Conservation (phyloP, 2,113 vertebrate species). For the Gallinago jamesoni region DNA sequence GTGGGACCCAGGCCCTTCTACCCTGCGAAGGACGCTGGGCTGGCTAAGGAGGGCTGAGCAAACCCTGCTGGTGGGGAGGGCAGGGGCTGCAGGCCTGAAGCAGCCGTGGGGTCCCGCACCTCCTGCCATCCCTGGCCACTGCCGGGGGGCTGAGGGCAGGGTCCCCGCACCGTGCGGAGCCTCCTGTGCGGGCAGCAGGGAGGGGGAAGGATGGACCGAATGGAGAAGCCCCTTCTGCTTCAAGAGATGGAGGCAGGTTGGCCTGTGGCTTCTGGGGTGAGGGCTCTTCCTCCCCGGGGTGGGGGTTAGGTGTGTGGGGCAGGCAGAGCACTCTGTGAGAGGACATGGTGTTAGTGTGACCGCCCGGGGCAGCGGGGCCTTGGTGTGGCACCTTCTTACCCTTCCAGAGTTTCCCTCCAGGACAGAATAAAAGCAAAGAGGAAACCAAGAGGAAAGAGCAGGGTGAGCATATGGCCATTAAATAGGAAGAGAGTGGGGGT, state of each 20-base stretch:
- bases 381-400: constrained; percentile 62
- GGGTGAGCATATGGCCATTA: not conserved
- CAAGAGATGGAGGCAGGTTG: not conserved
- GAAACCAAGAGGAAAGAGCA: constrained; percentile 54
- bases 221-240: not conserved
- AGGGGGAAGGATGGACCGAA: not conserved
- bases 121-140: accelerated
- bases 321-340: constrained; percentile 42
- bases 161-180: accelerated
- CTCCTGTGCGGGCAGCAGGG: not conserved
- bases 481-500: not conserved
- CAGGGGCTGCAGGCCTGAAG: not conserved
- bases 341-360: not conserved
- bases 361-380: accelerated
- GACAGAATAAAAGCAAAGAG: constrained; percentile 54
- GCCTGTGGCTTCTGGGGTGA: not conserved
- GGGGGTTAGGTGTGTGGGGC: constrained; percentile 38
- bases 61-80: not conserved
- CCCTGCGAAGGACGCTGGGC: accelerated
- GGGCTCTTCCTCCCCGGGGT: not conserved
- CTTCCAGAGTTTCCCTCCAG: constrained; percentile 77
- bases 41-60: not conserved
- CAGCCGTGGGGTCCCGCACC: not conserved
- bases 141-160: not conserved
- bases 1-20: not conserved